Conservation (phyloP, 2,888 invertebrate genomes). For the Sylvicola cinctus region DNA sequence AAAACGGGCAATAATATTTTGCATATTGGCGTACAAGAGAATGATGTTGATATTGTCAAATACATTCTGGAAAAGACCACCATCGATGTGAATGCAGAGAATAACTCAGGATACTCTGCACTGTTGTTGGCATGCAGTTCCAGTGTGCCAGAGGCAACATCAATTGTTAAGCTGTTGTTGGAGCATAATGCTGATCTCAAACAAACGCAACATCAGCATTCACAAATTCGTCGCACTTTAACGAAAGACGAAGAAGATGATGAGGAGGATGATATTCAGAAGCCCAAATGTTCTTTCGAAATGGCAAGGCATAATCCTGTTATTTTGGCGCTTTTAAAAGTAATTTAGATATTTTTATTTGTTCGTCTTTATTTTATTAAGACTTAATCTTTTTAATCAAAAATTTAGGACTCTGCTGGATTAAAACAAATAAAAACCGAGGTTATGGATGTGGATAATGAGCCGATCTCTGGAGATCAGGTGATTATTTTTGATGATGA, state of each 20-base stretch:
- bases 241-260: constrained; percentile 13
- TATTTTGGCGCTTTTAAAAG: constrained; percentile 10
- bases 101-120: constrained; percentile 8
- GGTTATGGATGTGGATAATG: constrained; percentile 13
- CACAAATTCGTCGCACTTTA: constrained; percentile 3
- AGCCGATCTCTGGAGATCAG: too few species aligned
- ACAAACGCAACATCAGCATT: constrained; percentile 12
- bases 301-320: constrained; percentile 21
- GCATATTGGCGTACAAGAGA: constrained; percentile 18
- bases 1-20: constrained; percentile 22
- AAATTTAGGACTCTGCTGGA: not conserved
- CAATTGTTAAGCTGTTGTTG: constrained; percentile 21
- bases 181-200: constrained; percentile 23
- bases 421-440: constrained; percentile 1
- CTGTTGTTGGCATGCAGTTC: constrained; percentile 9
- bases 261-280: constrained; percentile 9
- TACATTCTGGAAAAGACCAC: constrained; percentile 7
- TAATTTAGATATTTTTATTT: constrained; percentile 1
- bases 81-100: constrained; percentile 8
- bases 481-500: constrained; percentile 13
- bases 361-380: too few species aligned
- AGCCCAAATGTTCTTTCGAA: constrained; percentile 21
- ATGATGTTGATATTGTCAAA: constrained; percentile 6
- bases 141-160: constrained; percentile 21
- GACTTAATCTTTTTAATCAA: too few species aligned